Evolutionary conservation across 1,140 invertebrate genomes (phyloP), one percentile per base, ranked within the genome.

Genomic region (Meloidogyne floridensis): DNA sequence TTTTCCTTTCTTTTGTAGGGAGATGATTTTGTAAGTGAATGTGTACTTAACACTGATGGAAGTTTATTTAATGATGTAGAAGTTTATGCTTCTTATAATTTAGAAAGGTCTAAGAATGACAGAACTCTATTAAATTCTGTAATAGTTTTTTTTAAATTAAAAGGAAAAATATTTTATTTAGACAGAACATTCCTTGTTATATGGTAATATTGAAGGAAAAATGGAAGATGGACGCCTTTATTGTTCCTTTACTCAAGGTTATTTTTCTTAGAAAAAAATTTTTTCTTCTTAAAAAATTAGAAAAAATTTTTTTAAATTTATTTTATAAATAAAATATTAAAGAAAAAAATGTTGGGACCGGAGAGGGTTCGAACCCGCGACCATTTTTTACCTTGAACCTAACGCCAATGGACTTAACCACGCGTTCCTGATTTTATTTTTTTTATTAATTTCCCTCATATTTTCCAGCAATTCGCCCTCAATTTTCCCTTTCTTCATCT

Each of bases 41-140:
- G 72, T 18, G 72, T 74, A 2, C 72, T 74, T 7, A 51, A 13
- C 11, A n/a, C 72, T 8, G 72, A 74, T 7, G 72, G 72, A 74
- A 74, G 72, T 32, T n/a, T 54, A 32, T 54, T 74, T 54, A 54
- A 18, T 51, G 72, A 74, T 47, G 18, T 54, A 47, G 72, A 74
- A 20, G 72, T 74, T n/a, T 74, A n/a, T 54, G 15, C 72, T 2
- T 74, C 72, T 47, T 74, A 74, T 54, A 74, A 74, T 54, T 74
- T 74, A 18, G 53, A n/a, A 5, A 47, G 18, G 18, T 51, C 72
- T 20, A 54, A 13, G 15, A 74, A 74, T 54, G 72, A 74, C 2
- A 47, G 72, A 54, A 74, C 72, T n/a, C 5, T 6, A 1, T 18
- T 74, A n/a, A 54, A 8, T 18, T 13, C 72, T 5, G 72, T 74